Conservation (phyloP, 2,797 vertebrate species). For the Anomalospiza imberbis region DNA sequence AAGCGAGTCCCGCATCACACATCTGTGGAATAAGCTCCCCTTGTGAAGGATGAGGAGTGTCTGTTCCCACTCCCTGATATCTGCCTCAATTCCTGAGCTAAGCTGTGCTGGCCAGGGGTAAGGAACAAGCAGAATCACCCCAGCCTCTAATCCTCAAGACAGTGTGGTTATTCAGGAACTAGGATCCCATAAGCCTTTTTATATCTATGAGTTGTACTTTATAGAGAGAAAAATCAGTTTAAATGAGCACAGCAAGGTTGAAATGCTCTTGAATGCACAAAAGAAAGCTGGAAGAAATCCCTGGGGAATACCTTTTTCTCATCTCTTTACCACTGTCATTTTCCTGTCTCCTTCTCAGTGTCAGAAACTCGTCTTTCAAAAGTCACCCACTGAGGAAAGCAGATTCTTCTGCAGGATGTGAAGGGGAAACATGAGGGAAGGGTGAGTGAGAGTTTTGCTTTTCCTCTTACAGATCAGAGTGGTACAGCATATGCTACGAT, state of each 20-base stretch:
- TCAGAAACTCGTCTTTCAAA: slow-evolving; percentile 2
- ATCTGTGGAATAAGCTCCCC: not conserved
- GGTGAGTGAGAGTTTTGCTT: not conserved
- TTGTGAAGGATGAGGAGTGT: not conserved
- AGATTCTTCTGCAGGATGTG: not conserved
- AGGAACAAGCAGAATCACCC: not conserved
- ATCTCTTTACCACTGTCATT: not conserved
- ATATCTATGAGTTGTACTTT: not conserved
- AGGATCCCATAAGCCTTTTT: not conserved
- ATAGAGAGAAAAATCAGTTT: not conserved
- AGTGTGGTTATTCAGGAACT: not conserved
- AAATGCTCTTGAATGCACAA: not conserved
- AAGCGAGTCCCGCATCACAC: rapidly evolving
- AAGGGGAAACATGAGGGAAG: not conserved
- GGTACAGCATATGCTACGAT: not conserved
- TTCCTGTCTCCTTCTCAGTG: not conserved
- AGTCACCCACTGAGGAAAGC: not conserved
- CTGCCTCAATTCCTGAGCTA: not conserved
- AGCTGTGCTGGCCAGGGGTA: not conserved
- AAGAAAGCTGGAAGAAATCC: not conserved
- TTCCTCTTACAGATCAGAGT: not conserved
- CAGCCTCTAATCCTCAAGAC: not conserved
- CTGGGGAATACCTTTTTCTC: not conserved
- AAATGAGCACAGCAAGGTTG: not conserved
- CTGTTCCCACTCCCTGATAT: not conserved